Conservation (phyloP, 2,888 invertebrate genomes). For the Gryllus longicercus region DNA sequence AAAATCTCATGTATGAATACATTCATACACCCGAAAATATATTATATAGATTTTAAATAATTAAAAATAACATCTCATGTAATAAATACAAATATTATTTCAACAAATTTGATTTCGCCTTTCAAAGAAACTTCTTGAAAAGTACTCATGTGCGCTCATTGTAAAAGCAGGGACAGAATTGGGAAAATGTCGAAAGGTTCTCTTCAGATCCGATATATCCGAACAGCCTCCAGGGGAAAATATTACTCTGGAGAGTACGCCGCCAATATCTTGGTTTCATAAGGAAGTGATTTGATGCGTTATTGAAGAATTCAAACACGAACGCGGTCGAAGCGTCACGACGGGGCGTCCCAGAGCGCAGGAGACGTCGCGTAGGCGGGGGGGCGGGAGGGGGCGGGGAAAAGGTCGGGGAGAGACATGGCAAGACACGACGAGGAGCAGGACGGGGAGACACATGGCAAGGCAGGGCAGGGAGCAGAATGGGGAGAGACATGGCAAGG, state of each 20-base stretch:
- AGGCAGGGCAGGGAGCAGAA: no score
- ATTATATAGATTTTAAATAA: no score
- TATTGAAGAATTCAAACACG: slow-evolving; percentile 17
- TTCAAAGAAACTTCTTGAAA: no score
- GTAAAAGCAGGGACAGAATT: background rate
- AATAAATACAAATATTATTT: no score
- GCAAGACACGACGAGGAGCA: background rate
- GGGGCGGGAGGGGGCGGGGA: background rate
- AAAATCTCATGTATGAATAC: no score
- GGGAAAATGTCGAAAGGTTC: background rate
- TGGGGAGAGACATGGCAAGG: no score
- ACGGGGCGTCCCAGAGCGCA: background rate
- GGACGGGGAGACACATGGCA: background rate
- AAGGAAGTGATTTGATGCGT: background rate
- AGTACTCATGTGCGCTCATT: no score
- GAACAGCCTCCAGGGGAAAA: background rate
- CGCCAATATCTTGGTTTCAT: slow-evolving; percentile 6
- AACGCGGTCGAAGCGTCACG: background rate
- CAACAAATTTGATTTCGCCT: no score
- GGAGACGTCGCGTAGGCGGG: background rate
- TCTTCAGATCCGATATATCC: background rate
- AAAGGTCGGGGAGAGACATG: background rate
- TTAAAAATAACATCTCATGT: no score
- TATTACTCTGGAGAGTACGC: background rate
- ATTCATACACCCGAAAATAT: no score